Evolutionary conservation across 1,140 invertebrate genomes (phyloP).

Genomic region (Mylabris phalerata): DNA sequence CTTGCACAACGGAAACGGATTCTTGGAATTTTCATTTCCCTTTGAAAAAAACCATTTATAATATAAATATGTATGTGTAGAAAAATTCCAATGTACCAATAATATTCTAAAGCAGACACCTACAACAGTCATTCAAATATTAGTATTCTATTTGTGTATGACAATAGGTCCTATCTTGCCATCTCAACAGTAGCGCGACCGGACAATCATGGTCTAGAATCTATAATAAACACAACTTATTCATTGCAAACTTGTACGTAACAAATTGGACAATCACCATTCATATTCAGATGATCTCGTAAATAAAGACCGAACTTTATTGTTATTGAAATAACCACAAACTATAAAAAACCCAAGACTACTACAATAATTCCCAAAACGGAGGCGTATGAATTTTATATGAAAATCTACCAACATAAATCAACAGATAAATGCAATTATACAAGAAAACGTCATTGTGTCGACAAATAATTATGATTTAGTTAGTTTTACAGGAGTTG

Average conservation of each 20-base stretch:
- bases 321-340: too few species aligned
- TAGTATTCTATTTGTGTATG: constrained; percentile 8
- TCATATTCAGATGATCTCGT: too few species aligned
- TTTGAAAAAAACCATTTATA: background rate
- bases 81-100: background rate
- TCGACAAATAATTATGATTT: constrained; percentile 9
- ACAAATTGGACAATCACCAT: too few species aligned
- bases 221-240: constrained; percentile 12
- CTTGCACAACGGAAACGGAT: background rate
- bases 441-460: background rate
- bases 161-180: constrained; percentile 15
- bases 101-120: background rate
- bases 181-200: constrained; percentile 16
- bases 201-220: constrained; percentile 17
- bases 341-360: too few species aligned
- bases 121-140: constrained; percentile 6
- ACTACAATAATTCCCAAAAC: too few species aligned
- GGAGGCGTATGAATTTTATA: too few species aligned
- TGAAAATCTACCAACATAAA: too few species aligned
- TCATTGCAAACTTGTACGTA: background rate
- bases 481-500: constrained; percentile 2
- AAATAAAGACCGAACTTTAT: too few species aligned
- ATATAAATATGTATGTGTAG: background rate
- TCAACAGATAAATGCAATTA: background rate
- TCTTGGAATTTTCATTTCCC: background rate